Evolutionary conservation across 2,113 vertebrate species (phyloP), one percentile per base, ranked within the genome.

Genomic region (Anas platyrhynchos): DNA sequence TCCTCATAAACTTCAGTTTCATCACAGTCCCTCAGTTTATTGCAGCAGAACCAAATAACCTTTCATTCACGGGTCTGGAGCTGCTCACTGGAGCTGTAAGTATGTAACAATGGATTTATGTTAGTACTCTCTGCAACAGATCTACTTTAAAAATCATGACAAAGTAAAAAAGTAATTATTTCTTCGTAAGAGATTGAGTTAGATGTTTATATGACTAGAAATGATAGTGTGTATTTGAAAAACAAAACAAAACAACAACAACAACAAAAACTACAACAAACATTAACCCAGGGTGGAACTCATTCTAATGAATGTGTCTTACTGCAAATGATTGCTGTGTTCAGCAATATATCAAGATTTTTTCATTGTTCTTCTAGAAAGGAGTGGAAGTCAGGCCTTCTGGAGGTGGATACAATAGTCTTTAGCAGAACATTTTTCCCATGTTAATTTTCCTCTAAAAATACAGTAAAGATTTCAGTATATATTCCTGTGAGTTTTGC

Each of bases 1-100:
- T 99, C 96, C 65, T 99, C 50, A 89, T 99, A 95, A 99, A 99
- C 98, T 99, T 99, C 83, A 95, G 99, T 93, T 99, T 99, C 92
- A 98, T 99, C 94, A 97, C 98, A 69, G 90, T 99, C 84, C 99
- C 99, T 2, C 98, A 99, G 95, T 97, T 99, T 4, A 71, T 98
- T 10, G 93, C 96, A 48, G 92, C 80, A 9, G 86, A 75, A 72
- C 94, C 67, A 22, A 98, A 97, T 22, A 97, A 97, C 34, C 94
- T 91, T n/a, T 77, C 56, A 0, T 99, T 99, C 97, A 98, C 85
- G 0, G 99, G 99, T 11, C 95, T 99, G 96, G 99, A 99, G 91
- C 88, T 99, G 80, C 78, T 99, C 67, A 99, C 99, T 2, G 99
- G 99, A 89, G 98, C 97, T 72, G 99, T 99, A 97, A 98, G 99